Evolutionary conservation across 2,113 vertebrate genomes (phyloP).

Genomic region (Sylvietta virens): DNA sequence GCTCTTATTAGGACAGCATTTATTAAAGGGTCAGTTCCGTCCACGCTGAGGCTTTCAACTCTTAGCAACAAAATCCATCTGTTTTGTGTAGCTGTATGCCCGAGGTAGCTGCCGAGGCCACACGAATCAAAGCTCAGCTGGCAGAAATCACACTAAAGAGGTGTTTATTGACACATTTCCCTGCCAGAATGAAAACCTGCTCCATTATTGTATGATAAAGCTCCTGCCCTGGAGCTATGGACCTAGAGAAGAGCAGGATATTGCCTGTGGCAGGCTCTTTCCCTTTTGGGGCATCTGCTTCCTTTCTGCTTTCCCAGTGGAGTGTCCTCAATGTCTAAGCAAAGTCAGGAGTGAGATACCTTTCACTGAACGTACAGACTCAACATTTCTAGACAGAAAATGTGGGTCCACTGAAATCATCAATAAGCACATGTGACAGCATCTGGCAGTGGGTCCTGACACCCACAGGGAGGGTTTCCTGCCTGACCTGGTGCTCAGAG

Average conservation of each 20-base stretch:
- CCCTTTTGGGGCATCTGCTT: neutral
- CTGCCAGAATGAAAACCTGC: neutral
- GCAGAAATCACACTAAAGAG: conserved; percentile 10
- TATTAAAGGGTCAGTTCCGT: neutral
- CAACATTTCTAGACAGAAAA: neutral
- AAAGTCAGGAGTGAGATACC: neutral
- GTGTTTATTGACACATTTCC: neutral
- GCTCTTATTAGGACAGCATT: neutral
- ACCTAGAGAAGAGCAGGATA: neutral
- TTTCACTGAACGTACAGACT: neutral
- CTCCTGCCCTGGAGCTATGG: neutral
- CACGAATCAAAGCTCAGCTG: conserved; percentile 15
- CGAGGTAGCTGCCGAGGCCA: neutral
- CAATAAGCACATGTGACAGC: neutral
- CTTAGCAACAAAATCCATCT: conserved; percentile 25
- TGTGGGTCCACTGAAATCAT: neutral
- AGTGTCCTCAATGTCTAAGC: neutral
- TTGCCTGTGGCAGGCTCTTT: neutral
- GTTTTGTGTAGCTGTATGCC: neutral
- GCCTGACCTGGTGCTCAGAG: neutral
- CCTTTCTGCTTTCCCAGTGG: neutral
- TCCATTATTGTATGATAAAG: neutral
- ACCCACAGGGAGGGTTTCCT: neutral
- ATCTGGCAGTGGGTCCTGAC: neutral
- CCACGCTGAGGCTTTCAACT: neutral